phyloP scores from a whole-genome alignment of 2,888 invertebrate species.

The Caenorhabditis drosophilae region DNA sequence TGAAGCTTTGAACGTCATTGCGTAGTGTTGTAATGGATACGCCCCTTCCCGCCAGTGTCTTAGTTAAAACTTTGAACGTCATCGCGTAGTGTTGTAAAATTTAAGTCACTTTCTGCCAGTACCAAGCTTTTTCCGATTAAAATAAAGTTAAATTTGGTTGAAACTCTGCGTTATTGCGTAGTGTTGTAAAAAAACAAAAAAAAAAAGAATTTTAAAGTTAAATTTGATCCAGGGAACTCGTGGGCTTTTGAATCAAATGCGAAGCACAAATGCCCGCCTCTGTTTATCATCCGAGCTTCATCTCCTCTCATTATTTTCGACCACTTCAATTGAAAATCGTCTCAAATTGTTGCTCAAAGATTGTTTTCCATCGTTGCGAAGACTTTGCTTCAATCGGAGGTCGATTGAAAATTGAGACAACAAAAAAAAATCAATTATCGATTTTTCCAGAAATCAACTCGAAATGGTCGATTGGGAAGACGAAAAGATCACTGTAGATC shows the following conservation, averaged over 20 bases:
- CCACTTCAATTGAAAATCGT: constrained; percentile 34
- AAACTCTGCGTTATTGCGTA: too few species aligned
- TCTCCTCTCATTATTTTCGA: constrained; percentile 50
- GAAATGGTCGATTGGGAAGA: constrained; percentile 36
- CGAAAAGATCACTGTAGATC: constrained; percentile 31
- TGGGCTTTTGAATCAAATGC: constrained; percentile 40
- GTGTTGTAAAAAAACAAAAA: too few species aligned
- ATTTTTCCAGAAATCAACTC: constrained; percentile 34
- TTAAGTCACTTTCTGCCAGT: too few species aligned
- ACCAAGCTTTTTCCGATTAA: too few species aligned
- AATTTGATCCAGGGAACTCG: constrained; percentile 54
- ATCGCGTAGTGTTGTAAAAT: too few species aligned
- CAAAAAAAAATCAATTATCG: neutral
- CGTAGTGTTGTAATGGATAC: too few species aligned
- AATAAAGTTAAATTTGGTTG: too few species aligned
- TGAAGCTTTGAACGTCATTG: too few species aligned
- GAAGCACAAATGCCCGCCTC: constrained; percentile 43
- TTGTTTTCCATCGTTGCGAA: constrained; percentile 49
- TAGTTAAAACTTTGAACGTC: too few species aligned
- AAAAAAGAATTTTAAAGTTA: too few species aligned
- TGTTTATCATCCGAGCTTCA: constrained; percentile 51
- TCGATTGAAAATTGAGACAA: constrained; percentile 10
- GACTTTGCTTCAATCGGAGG: constrained; percentile 35
- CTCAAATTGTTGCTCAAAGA: constrained; percentile 47
- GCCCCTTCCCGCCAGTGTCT: too few species aligned